Conservation (phyloP, 1,140 invertebrate genomes). For the Drosophila pseudoobscura region DNA sequence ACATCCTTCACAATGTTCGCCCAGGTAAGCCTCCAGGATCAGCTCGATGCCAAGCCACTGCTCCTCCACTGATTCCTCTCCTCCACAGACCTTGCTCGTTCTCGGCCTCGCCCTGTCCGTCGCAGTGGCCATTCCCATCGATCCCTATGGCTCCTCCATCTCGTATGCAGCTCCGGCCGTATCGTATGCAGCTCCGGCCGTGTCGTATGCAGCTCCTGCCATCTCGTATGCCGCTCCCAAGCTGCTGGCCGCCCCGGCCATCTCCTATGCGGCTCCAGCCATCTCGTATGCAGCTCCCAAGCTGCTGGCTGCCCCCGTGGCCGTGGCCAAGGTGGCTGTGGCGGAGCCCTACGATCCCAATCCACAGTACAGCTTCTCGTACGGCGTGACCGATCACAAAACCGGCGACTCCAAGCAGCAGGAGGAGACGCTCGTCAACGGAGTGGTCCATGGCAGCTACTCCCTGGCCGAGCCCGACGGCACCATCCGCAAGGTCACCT, state of each 20-base stretch:
- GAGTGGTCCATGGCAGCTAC: constrained; percentile 87
- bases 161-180: constrained; percentile 39
- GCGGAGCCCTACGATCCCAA: constrained; percentile 87
- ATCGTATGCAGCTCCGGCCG: constrained; percentile 46
- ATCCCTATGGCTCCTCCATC: constrained; percentile 59
- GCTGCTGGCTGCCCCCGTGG: constrained; percentile 73
- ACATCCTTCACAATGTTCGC: constrained; percentile 55
- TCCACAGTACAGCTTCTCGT: constrained; percentile 89
- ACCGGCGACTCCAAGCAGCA: constrained; percentile 89
- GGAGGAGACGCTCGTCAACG: constrained; percentile 86
- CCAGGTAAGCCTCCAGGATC: constrained; percentile 55
- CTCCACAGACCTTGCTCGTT: constrained; percentile 56
- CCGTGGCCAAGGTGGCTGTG: constrained; percentile 80
- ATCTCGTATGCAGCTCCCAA: constrained; percentile 40
- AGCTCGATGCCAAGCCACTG: not conserved
- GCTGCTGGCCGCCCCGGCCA: constrained; percentile 54
- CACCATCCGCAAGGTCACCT: constrained; percentile 86
- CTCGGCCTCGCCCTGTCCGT: constrained; percentile 61
- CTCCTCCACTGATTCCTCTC: not conserved
- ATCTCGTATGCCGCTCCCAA: constrained; percentile 65
- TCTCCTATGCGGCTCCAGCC: constrained; percentile 37
- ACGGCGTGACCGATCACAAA: constrained; percentile 88
- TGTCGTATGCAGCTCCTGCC: constrained; percentile 25
- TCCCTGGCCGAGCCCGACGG: constrained; percentile 87
- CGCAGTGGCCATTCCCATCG: constrained; percentile 58